Conservation (phyloP, 2,888 invertebrate genomes). For the Trypoxylon attenuatum region DNA sequence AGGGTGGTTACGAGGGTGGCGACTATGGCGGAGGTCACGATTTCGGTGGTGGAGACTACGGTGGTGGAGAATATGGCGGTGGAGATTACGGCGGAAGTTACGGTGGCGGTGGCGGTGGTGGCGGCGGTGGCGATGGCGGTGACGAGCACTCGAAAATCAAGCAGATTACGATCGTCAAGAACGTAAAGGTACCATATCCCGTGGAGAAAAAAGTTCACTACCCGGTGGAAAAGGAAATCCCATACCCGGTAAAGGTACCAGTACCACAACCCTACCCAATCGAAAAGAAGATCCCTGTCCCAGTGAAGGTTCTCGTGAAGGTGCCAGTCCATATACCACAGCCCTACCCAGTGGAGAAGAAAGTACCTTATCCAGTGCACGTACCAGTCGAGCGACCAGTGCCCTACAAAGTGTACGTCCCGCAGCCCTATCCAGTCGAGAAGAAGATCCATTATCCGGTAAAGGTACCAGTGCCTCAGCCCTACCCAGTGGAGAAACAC, state of each 20-base stretch:
- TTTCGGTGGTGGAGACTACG: conserved; percentile 63
- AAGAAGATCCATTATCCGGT: conserved; percentile 68
- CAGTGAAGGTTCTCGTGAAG: conserved; percentile 71
- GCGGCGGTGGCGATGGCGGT: conserved; percentile 38
- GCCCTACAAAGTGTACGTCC: conserved; percentile 73
- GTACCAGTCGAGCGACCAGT: conserved; percentile 71
- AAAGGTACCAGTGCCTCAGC: conserved; percentile 69
- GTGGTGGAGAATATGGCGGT: conserved; percentile 50
- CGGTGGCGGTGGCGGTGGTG: conserved; percentile 48
- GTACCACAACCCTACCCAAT: conserved; percentile 79
- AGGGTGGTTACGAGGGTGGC: conserved; percentile 39
- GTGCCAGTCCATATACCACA: conserved; percentile 75
- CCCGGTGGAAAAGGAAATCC: conserved; percentile 80
- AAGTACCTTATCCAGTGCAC: conserved; percentile 72
- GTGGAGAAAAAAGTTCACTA: conserved; percentile 81
- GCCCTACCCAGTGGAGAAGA: conserved; percentile 73
- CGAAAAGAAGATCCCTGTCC: conserved; percentile 71
- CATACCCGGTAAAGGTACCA: conserved; percentile 77
- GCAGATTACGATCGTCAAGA: conserved; percentile 69
- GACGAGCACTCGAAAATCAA: conserved; percentile 67
- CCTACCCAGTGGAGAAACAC: conserved; percentile 77
- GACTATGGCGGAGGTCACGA: conserved; percentile 49
- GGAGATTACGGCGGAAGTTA: conserved; percentile 48
- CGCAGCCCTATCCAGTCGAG: conserved; percentile 72
- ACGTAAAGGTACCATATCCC: conserved; percentile 78